Evolutionary conservation across 30 jellyfish, hydroid and myxozoan genomes (phyloP).

Genomic region (Pseudorhiza aurosa): DNA sequence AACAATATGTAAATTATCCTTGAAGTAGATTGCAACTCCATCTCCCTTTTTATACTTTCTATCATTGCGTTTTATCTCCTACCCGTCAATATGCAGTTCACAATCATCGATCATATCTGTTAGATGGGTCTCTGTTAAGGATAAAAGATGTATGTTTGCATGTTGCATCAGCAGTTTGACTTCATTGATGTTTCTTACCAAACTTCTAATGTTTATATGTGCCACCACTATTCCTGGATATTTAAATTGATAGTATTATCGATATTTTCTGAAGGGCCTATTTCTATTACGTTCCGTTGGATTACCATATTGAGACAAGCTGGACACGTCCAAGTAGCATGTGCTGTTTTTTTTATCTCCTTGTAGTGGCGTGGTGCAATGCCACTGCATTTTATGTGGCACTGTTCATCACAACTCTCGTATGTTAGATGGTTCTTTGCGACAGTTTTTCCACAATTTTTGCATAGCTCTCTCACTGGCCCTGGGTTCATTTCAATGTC

Average conservation of each 20-base stretch:
- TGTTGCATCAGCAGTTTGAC: constrained; percentile 27
- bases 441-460: constrained; percentile 19
- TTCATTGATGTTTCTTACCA: constrained; percentile 12
- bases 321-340: constrained; percentile 32
- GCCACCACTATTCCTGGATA: constrained; percentile 19
- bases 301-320: constrained; percentile 13
- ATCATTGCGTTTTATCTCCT: constrained; percentile 7
- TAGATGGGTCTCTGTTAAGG: constrained; percentile 50
- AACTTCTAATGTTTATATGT: constrained; percentile 10
- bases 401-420: constrained; percentile 34
- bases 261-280: not conserved
- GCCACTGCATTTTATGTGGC: constrained; percentile 45
- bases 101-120: constrained; percentile 11
- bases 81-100: constrained; percentile 24
- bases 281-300: constrained; percentile 3
- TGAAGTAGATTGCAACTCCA: constrained; percentile 30
- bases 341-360: constrained; percentile 31
- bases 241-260: constrained; percentile 1
- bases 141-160: constrained; percentile 25
- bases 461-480: constrained; percentile 18
- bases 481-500: constrained; percentile 26
- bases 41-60: constrained; percentile 39
- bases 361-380: constrained; percentile 35
- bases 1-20: not conserved
- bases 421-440: constrained; percentile 34